Conservation (phyloP, 2,797 vertebrate species). For the Dipus sagitta region DNA sequence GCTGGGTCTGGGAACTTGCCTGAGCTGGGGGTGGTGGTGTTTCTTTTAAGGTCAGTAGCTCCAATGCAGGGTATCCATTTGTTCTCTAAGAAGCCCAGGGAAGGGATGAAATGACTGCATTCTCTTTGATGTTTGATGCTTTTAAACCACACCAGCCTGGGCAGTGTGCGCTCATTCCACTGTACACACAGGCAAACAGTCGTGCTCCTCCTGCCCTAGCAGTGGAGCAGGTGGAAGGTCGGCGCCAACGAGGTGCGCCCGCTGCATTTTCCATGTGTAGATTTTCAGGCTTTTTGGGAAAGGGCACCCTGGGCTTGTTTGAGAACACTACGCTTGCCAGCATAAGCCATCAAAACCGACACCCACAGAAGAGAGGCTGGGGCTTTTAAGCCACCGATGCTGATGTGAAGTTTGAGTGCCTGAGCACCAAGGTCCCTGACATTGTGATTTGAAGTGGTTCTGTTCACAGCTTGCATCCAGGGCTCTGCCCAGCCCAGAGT, state of each 20-base stretch:
- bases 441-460: slow-evolving; percentile 64
- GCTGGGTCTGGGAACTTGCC: not conserved
- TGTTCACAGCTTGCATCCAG: slow-evolving; percentile 54
- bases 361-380: slow-evolving; percentile 22
- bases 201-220: no score
- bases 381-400: slow-evolving; percentile 66
- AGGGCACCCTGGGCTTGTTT: not conserved
- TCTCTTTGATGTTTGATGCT: not conserved
- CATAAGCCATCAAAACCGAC: slow-evolving; percentile 63
- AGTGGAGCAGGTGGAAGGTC: not conserved
- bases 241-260: not conserved
- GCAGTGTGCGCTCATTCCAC: not conserved
- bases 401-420: slow-evolving; percentile 56
- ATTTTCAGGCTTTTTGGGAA: not conserved
- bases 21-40: not conserved
- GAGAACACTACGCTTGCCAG: not conserved
- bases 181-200: not conserved
- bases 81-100: not conserved
- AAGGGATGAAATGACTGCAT: not conserved
- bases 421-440: slow-evolving; percentile 63
- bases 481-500: slow-evolving; percentile 76
- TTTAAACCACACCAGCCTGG: not conserved
- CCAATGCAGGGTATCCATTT: not conserved
- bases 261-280: not conserved
- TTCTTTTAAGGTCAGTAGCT: not conserved